Conservation (phyloP, 1,140 invertebrate species). For the Micrasema longulum region DNA sequence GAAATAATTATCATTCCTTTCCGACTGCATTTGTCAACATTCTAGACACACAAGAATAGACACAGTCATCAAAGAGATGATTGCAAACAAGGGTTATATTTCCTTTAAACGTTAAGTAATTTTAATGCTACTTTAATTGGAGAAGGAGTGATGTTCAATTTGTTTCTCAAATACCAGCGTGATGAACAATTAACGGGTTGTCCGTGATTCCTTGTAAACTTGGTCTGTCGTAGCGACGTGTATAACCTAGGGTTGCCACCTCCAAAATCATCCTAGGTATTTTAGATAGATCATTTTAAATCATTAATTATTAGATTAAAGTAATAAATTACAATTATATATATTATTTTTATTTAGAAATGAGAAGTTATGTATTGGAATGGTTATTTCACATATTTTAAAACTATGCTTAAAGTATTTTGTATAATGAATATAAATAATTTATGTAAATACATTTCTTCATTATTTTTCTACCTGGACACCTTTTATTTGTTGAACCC, state of each 20-base stretch:
- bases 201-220: neutral
- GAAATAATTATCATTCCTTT: constrained; percentile 43
- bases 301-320: constrained; percentile 10
- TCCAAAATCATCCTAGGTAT: neutral
- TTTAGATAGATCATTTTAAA: neutral
- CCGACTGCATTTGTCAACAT: constrained; percentile 68
- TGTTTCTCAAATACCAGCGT: constrained; percentile 19
- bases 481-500: constrained; percentile 28
- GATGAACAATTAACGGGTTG: constrained; percentile 20
- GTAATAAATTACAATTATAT: constrained; percentile 1
- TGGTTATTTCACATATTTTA: constrained; percentile 31
- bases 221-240: neutral
- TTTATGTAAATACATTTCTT: constrained; percentile 39
- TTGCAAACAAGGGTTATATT: constrained; percentile 30
- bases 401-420: constrained; percentile 34
- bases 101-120: constrained; percentile 23
- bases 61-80: constrained; percentile 61
- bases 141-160: constrained; percentile 11
- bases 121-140: constrained; percentile 13
- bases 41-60: constrained; percentile 70
- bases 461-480: constrained; percentile 36
- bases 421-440: constrained; percentile 36
- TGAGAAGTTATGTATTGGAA: constrained; percentile 4
- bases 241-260: constrained; percentile 28
- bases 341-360: constrained; percentile 13